Conservation (phyloP, 1,140 invertebrate genomes). For the Drosophila arawakana region DNA sequence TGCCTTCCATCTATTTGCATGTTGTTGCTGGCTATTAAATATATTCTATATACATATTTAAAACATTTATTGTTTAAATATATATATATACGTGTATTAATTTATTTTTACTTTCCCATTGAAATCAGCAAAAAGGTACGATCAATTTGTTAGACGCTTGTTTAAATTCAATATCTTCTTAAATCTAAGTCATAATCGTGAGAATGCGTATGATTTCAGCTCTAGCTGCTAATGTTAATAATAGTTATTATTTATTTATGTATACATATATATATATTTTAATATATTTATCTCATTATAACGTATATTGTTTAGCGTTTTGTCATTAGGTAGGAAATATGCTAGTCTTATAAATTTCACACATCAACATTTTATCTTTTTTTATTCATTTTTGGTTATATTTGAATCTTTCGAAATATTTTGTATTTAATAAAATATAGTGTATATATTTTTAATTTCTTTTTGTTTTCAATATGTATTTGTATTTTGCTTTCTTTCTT, state of each 20-base stretch:
- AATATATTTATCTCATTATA: constrained; percentile 45
- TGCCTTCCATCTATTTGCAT: constrained; percentile 49
- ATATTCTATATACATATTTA: constrained; percentile 39
- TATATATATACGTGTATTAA: constrained; percentile 4
- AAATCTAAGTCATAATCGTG: constrained; percentile 54
- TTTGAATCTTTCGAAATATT: constrained; percentile 69
- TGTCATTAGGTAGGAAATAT: constrained; percentile 79
- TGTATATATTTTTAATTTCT: constrained; percentile 52
- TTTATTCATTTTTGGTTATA: constrained; percentile 47
- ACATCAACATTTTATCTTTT: constrained; percentile 78
- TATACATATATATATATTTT: constrained; percentile 41
- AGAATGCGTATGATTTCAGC: constrained; percentile 57
- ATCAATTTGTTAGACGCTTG: constrained; percentile 64
- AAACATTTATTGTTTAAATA: constrained; percentile 70
- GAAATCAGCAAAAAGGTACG: constrained; percentile 80
- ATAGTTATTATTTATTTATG: constrained; percentile 50
- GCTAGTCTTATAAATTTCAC: constrained; percentile 84
- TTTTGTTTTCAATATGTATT: constrained; percentile 40
- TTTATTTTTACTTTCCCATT: constrained; percentile 9
- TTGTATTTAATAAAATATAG: constrained; percentile 79
- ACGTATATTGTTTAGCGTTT: constrained; percentile 53
- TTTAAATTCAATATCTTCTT: constrained; percentile 55
- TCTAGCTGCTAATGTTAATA: constrained; percentile 65
- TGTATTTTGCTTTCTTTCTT: constrained; percentile 32
- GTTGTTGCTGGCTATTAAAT: constrained; percentile 28